A percentile compares a stretch with the other conserved stretches of the same genome.
phyloP scores from a whole-genome alignment of 1,140 invertebrate species.

The Drosophila orosa region DNA sequence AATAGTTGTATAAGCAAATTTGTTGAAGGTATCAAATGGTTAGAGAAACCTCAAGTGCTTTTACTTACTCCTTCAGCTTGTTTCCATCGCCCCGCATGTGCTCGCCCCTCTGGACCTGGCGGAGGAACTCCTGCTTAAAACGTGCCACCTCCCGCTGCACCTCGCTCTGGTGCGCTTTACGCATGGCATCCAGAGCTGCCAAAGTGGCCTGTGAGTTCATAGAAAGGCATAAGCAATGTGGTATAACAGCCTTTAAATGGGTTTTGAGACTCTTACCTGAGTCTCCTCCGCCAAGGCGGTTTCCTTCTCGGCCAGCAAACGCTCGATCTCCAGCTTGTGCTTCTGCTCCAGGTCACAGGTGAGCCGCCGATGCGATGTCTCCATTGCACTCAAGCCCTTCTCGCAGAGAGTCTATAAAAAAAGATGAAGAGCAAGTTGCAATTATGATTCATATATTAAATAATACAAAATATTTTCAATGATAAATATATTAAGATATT shows the following conservation, averaged over 20 bases:
- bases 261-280: slow-evolving; percentile 84
- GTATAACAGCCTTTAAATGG: not conserved
- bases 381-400: slow-evolving; percentile 93
- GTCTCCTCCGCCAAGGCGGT: slow-evolving; percentile 95
- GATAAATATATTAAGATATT: not conserved
- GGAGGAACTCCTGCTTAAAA: slow-evolving; percentile 94
- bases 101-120: slow-evolving; percentile 87
- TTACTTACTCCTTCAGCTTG: slow-evolving; percentile 78
- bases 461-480: not conserved
- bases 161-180: slow-evolving; percentile 96
- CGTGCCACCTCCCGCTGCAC: slow-evolving; percentile 94
- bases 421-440: not conserved
- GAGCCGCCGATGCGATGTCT: slow-evolving; percentile 93
- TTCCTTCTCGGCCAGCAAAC: slow-evolving; percentile 90
- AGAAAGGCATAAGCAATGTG: not conserved
- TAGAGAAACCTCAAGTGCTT: not conserved
- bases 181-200: slow-evolving; percentile 94
- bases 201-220: slow-evolving; percentile 86
- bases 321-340: slow-evolving; percentile 89
- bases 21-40: too few relatives aligned
- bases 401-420: slow-evolving; percentile 90
- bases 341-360: slow-evolving; percentile 93
- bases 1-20: not conserved
- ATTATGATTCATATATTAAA: not conserved
- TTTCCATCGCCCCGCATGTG: slow-evolving; percentile 64